These are phyloP conservation scores for Gymnoscopelus braueri DNA, from an alignment of 2,797 vertebrate species.

Conservation along the genomic window DNA sequence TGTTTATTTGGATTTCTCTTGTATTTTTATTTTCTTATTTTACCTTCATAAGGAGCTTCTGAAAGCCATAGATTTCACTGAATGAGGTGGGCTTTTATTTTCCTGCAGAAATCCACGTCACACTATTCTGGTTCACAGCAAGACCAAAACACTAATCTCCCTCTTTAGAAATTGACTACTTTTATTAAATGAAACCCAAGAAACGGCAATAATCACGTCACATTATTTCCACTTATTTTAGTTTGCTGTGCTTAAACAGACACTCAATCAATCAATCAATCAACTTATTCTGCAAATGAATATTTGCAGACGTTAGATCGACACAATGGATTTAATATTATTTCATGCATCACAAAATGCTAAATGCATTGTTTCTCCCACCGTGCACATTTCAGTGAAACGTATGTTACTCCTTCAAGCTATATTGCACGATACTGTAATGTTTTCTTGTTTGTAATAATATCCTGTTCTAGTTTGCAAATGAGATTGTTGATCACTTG, in stretches of 20 bases:
- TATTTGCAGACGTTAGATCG: conserved; percentile 40
- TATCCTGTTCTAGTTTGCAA: conserved; percentile 21
- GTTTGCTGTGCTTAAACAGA: conserved; percentile 41
- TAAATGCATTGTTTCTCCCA: conserved; percentile 33
- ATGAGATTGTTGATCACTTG: conserved; percentile 38
- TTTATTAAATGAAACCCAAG: conserved; percentile 49
- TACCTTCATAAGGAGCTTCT: conserved; percentile 46
- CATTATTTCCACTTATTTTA: conserved; percentile 19
- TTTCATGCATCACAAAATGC: conserved; percentile 60
- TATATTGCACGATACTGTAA: conserved; percentile 16
- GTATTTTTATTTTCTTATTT: neutral
- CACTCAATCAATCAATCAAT: conserved; percentile 18
- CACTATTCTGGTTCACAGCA: conserved; percentile 71
- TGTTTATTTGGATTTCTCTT: conserved; percentile 32
- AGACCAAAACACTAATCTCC: conserved; percentile 54
- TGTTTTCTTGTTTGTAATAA: conserved; percentile 19
- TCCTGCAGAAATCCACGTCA: conserved; percentile 44
- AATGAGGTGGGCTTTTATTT: conserved; percentile 57
- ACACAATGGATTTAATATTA: conserved; percentile 38
- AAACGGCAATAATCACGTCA: conserved; percentile 45
- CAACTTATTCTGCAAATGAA: neutral
- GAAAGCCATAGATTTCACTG: conserved; percentile 32
- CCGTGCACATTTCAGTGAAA: conserved; percentile 18
- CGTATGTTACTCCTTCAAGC: conserved; percentile 31
- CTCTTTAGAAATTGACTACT: conserved; percentile 53